Base-by-base conservation (phyloP, 2,113 vertebrate genomes). In the Perca flavescens region DNA sequence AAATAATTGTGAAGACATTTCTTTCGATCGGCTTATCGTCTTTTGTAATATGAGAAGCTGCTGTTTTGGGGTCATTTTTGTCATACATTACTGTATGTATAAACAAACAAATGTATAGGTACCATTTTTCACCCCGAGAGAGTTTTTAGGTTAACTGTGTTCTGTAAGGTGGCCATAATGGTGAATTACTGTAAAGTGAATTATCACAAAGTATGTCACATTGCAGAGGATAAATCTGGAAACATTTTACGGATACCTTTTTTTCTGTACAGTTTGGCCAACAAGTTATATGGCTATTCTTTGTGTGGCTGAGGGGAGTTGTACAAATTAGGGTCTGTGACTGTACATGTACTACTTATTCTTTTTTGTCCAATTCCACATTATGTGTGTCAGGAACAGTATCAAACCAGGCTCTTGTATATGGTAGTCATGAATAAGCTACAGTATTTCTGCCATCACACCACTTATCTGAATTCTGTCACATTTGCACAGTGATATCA, bases 401-500 rank as follows among this genome's bases (percentile, higher is more conserved):
- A 74, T 84, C 49, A 83, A 71, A 70, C 40, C 10, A 56, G 56
- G 25, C 65, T 78, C 52, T 60, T 31, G 28, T 57, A 64, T 50
- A 67, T 84, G 47, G 56, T 71, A 40, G 63, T 74, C 74, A 79
- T 57, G 65, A 87, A 84, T 62, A 79, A 88, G 83, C 58, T 61
- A 28, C 28, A 28, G 28, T 28, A 74, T 85, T 77, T 84, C 81
- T 88, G 68, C 69, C 77, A 80, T 79, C 31, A 49, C 72, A 77
- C 61, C 63, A 66, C 64, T 78, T 69, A 79, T 85, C 77, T 58
- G 53, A 79, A 80, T 83, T 57, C 31, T 85, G 87, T 83, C 86
- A 91, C 68, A 82, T 86, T 86, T 85, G 22, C 72, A 56, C 61
- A 56, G 58, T 63, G 76, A 72, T 82, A 85, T 83, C 85, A 52